Percentiles rank a stretch among this genome's conserved stretches.
phyloP scores from a whole-genome alignment of 2,888 invertebrate genomes.

The Clunio marinus region DNA sequence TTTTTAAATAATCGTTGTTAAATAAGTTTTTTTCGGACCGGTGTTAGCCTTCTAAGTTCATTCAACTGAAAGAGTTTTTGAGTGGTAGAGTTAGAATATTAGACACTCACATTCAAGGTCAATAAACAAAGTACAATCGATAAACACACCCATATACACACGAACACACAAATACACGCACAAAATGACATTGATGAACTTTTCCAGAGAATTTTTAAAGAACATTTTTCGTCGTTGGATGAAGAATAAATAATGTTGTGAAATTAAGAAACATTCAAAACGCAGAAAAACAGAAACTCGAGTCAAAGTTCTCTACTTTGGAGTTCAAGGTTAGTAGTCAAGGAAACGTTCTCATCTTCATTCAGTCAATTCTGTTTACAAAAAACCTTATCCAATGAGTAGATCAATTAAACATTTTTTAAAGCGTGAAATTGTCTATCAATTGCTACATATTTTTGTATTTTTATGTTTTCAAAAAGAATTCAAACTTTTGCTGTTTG shows the following conservation, averaged over 20 bases:
- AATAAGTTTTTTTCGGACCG: not conserved
- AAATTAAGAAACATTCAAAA: not conserved
- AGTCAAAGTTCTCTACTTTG: not conserved
- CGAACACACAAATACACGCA: not conserved
- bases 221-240: not conserved
- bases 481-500: too few species aligned
- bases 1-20: too few species aligned
- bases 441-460: too few species aligned
- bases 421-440: too few species aligned
- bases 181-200: too few species aligned
- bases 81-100: constrained; percentile 7
- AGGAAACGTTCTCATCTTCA: not conserved
- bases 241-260: not conserved
- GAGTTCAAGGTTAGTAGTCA: not conserved
- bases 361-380: not conserved
- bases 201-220: not conserved
- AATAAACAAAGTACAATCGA: constrained; percentile 12
- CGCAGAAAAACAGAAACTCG: not conserved
- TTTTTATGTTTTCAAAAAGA: too few species aligned
- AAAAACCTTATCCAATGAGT: too few species aligned
- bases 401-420: too few species aligned
- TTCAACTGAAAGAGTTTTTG: not conserved
- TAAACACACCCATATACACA: not conserved
- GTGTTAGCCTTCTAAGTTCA: constrained; percentile 17
- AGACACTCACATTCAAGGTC: constrained; percentile 21